phyloP scores from a whole-genome alignment of 2,113 vertebrate species.

The Salvelinus alpinus region DNA sequence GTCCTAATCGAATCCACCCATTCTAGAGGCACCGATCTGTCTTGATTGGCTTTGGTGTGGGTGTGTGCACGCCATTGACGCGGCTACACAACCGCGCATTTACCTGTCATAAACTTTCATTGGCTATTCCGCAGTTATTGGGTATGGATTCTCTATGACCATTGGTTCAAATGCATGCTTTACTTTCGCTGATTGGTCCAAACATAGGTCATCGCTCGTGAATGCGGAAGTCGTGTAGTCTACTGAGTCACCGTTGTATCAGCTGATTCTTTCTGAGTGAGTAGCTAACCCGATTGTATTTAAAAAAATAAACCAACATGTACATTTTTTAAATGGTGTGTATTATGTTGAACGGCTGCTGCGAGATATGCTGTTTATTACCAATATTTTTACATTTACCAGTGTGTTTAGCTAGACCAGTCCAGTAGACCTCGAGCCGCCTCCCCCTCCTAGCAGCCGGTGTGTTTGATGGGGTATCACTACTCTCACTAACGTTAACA shows the following conservation, averaged over 20 bases:
- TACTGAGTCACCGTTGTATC: conserved; percentile 84
- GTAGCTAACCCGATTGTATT: conserved; percentile 72
- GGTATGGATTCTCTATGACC: too few relatives aligned
- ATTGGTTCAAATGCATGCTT: too few relatives aligned
- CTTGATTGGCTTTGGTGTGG: conserved; percentile 70
- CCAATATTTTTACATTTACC: too few relatives aligned
- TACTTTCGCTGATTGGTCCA: too few relatives aligned
- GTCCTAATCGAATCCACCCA: too few relatives aligned
- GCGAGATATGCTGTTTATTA: too few relatives aligned
- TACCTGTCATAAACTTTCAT: conserved; percentile 36
- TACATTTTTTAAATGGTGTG: background rate
- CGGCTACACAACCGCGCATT: background rate
- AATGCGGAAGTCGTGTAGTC: conserved; percentile 79
- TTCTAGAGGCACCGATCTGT: background rate
- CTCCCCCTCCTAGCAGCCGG: background rate
- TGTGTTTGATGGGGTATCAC: background rate
- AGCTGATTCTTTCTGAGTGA: conserved; percentile 83
- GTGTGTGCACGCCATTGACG: conserved; percentile 61
- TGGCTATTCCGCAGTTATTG: conserved; percentile 35
- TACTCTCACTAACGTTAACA: background rate
- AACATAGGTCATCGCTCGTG: conserved; percentile 5
- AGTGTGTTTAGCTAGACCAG: too few relatives aligned
- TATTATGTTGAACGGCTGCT: background rate
- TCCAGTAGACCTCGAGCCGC: too few relatives aligned
- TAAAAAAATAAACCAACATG: conserved; percentile 43